These are phyloP conservation scores for Ophioninae sp. DNA, from an alignment of 2,888 invertebrate species.

Conservation along the genomic window DNA sequence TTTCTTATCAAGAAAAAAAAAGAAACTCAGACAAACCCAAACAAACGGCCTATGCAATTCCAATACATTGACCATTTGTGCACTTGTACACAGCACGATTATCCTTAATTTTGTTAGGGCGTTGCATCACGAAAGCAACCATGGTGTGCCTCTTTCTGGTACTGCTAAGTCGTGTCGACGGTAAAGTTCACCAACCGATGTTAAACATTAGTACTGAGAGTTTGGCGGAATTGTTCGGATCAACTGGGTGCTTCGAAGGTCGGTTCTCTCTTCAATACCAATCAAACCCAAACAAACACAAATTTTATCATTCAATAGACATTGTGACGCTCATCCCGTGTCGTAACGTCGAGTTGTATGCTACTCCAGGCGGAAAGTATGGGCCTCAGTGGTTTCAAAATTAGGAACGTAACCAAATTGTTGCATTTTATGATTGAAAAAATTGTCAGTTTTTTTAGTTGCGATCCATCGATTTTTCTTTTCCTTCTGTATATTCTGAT, in stretches of 20 bases:
- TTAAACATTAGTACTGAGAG: conserved; percentile 71
- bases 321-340: background rate
- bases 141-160: conserved; percentile 66
- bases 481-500: too few relatives aligned
- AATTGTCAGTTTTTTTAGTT: background rate
- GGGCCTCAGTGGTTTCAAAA: background rate
- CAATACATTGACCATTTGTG: conserved; percentile 34
- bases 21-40: background rate
- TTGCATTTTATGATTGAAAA: background rate
- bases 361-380: background rate
- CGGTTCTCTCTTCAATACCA: conserved; percentile 69
- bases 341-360: background rate
- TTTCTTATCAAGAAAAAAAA: conserved; percentile 9
- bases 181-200: conserved; percentile 68
- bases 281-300: conserved; percentile 31
- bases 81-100: conserved; percentile 59
- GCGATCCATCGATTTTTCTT: too few relatives aligned
- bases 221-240: conserved; percentile 76
- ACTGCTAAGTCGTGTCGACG: conserved; percentile 67
- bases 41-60: conserved; percentile 2
- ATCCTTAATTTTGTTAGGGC: conserved; percentile 67
- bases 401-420: conserved; percentile 7
- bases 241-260: conserved; percentile 80
- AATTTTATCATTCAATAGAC: conserved; percentile 4
- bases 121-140: conserved; percentile 65